Percentiles rank a stretch among this genome's conserved stretches.
Evolutionary conservation across 64 coral and sea anemone genomes (phyloP).

Genomic region (Anthopleura sola): DNA sequence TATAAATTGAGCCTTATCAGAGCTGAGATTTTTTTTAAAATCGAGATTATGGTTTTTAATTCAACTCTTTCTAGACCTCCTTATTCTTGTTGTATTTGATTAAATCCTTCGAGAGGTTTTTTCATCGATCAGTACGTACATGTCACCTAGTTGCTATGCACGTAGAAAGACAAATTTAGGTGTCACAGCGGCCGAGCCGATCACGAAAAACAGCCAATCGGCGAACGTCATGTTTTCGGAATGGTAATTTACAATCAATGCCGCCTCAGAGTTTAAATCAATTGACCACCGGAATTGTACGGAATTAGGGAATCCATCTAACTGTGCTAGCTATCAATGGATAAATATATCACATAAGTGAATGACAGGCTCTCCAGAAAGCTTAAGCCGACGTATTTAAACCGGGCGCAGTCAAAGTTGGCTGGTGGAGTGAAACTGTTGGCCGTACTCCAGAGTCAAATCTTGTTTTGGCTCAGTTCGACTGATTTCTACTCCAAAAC

Average conservation of each 20-base stretch:
- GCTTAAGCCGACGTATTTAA: neutral
- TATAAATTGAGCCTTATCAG: neutral
- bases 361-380: conserved; percentile 14
- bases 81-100: neutral
- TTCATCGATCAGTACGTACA: neutral
- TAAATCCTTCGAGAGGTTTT: neutral
- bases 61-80: neutral
- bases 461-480: neutral
- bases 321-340: conserved; percentile 18
- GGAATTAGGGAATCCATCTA: conserved; percentile 23
- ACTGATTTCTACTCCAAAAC: neutral
- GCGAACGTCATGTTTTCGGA: neutral
- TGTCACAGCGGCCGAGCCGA: neutral
- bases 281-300: conserved; percentile 2
- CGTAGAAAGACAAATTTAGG: neutral
- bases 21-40: neutral
- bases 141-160: neutral
- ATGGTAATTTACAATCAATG: conserved; percentile 8
- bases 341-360: neutral
- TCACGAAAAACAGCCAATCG: neutral
- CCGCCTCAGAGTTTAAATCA: conserved; percentile 9
- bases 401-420: neutral
- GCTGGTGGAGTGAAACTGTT: neutral
- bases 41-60: neutral
- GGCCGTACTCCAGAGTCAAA: neutral